A percentile compares a stretch with the other conserved stretches of the same genome.
phyloP scores from a whole-genome alignment of 2,797 vertebrate genomes.

The Nothura maculosa region DNA sequence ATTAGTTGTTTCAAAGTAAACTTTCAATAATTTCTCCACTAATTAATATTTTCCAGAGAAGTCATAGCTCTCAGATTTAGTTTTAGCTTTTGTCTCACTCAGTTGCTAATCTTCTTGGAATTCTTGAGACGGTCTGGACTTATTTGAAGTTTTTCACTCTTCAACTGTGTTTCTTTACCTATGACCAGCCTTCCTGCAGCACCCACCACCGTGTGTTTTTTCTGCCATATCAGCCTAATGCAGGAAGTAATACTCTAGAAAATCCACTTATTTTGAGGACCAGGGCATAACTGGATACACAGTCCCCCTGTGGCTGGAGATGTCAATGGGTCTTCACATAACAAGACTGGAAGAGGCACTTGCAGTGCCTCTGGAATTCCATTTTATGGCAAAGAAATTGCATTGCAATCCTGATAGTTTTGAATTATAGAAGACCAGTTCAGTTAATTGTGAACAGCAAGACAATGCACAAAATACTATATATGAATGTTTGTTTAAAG shows the following conservation, averaged over 20 bases:
- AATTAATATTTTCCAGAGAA: not conserved
- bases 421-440: not conserved
- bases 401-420: not conserved
- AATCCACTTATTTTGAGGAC: not conserved
- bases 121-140: not conserved
- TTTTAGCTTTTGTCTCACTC: not conserved
- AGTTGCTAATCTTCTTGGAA: not conserved
- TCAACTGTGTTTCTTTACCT: not conserved
- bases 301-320: not conserved
- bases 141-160: not conserved
- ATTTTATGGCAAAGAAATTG: not conserved
- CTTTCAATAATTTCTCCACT: not conserved
- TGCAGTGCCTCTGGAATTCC: not conserved
- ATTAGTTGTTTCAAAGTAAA: not conserved
- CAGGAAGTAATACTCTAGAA: not conserved
- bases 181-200: not conserved
- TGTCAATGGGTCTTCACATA: not conserved
- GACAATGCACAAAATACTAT: not conserved
- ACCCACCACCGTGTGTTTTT: not conserved
- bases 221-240: rapidly evolving
- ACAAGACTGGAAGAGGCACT: too few relatives aligned
- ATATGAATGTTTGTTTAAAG: not conserved
- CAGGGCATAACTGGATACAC: not conserved
- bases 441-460: not conserved
- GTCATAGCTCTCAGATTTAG: not conserved